Evolutionary conservation across 30 jellyfish, hydroid and myxozoan genomes (phyloP).

Genomic region (Clytia hemisphaerica): DNA sequence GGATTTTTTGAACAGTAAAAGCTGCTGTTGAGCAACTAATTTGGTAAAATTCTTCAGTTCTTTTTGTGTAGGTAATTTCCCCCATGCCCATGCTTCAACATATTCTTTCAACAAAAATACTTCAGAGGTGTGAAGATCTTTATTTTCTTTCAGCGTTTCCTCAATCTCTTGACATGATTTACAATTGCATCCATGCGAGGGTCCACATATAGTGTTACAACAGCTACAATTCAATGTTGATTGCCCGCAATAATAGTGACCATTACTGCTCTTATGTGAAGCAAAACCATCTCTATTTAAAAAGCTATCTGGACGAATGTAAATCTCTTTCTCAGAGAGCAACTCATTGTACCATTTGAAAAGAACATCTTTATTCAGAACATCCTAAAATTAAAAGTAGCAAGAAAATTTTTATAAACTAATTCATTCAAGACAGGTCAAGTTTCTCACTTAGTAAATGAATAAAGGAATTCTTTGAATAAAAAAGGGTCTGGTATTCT

Average conservation of each 20-base stretch:
- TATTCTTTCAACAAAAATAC: constrained; percentile 41
- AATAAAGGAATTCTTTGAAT: neutral
- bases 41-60: constrained; percentile 30
- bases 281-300: constrained; percentile 59
- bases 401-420: neutral
- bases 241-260: constrained; percentile 80
- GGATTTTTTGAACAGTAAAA: constrained; percentile 5
- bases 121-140: constrained; percentile 28
- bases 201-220: constrained; percentile 76
- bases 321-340: constrained; percentile 18
- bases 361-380: neutral
- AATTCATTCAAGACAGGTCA: neutral
- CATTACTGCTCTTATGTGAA: constrained; percentile 63
- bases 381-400: neutral
- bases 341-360: constrained; percentile 36
- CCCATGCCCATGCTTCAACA: constrained; percentile 85
- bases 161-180: constrained; percentile 54
- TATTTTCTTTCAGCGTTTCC: constrained; percentile 27
- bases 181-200: constrained; percentile 76
- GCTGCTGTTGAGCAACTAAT: constrained; percentile 27
- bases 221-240: constrained; percentile 62
- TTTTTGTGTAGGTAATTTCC: constrained; percentile 28
- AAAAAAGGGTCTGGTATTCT: neutral
- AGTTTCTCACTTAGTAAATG: neutral
- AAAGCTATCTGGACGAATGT: constrained; percentile 37